Evolutionary conservation across 2,113 vertebrate genomes (phyloP), one percentile per base, ranked within the genome.

Genomic region (Zapornia atra): DNA sequence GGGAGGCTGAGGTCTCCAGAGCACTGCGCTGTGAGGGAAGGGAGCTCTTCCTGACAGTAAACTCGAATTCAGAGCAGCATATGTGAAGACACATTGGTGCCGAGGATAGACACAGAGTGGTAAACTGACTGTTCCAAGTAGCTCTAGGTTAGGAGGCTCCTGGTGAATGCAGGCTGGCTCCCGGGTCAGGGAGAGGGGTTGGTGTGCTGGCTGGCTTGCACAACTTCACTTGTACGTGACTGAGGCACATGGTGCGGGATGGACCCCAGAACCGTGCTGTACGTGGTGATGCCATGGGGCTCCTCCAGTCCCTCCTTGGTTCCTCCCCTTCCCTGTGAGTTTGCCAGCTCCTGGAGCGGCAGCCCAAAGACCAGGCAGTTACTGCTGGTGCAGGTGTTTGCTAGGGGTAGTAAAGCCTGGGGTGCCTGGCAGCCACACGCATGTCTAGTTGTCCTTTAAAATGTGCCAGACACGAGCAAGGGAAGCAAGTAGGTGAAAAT

Each of bases 241-340:
- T 16, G 53, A 51, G 38, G 19, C 1, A 1, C 2, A 0, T 61
- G 34, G 8, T 21, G 11, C 1, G 3, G 51, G 15, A 25, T 10
- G 31, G 57, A 60, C 25, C 33, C 51, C 56, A 81, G 61, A 78
- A 60, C 24, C 2, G 1, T 8, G 14, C 25, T 10, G 59, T 28
- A 24, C 0, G 0, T 13, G 33, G 36, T 1, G 1, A 15, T 61
- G n/a, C 29, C 0, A 0, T 29, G 63, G 61, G 24, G 15, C 9
- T 81, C 31, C 22, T 77, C 2, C 0, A 22, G 31, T 34, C 33
- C 29, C 15, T 59, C 31, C 46, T 28, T 13, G 8, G 20, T 5
- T 65, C 40, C 59, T 29, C 20, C 11, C 0, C 0, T 53, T 7
- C 25, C 21, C 56, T 25, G 0, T 12, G 29, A 5, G 0, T 40